Conservation (phyloP, 2,888 invertebrate species). For the Spialia ferax region DNA sequence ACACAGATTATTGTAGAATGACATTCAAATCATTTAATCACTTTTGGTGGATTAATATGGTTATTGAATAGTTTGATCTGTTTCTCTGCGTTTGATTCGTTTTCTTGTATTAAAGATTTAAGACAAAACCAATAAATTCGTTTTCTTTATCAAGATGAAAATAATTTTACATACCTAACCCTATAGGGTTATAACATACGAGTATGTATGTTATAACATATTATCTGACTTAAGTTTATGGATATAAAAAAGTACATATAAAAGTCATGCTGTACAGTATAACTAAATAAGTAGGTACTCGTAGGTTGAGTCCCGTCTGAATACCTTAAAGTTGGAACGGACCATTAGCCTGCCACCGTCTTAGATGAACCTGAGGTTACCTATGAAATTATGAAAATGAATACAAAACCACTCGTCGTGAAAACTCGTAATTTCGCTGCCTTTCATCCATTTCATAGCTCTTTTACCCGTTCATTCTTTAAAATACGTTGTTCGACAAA, state of each 20-base stretch:
- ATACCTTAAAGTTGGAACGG: constrained; percentile 18
- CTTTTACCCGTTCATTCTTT: constrained; percentile 79
- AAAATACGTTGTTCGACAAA: constrained; percentile 84
- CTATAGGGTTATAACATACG: too few species aligned
- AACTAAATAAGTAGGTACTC: too few species aligned
- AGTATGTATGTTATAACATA: too few species aligned
- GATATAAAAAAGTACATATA: too few species aligned
- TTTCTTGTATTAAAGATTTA: too few species aligned
- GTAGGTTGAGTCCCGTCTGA: neutral
- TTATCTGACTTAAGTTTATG: too few species aligned
- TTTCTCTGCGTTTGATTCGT: too few species aligned
- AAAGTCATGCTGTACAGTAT: too few species aligned
- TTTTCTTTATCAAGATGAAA: too few species aligned
- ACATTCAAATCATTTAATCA: neutral
- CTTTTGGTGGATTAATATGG: neutral
- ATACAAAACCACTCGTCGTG: constrained; percentile 57
- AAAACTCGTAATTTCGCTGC: constrained; percentile 59
- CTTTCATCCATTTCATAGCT: constrained; percentile 68
- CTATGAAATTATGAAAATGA: constrained; percentile 57
- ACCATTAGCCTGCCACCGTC: constrained; percentile 8
- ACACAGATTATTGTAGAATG: neutral
- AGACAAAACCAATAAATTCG: too few species aligned
- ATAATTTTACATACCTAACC: too few species aligned
- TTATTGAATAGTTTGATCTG: too few species aligned
- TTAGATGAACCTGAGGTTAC: constrained; percentile 36